phyloP scores from a whole-genome alignment of 2,888 invertebrate genomes.

The Torymus aiolomorphi region DNA sequence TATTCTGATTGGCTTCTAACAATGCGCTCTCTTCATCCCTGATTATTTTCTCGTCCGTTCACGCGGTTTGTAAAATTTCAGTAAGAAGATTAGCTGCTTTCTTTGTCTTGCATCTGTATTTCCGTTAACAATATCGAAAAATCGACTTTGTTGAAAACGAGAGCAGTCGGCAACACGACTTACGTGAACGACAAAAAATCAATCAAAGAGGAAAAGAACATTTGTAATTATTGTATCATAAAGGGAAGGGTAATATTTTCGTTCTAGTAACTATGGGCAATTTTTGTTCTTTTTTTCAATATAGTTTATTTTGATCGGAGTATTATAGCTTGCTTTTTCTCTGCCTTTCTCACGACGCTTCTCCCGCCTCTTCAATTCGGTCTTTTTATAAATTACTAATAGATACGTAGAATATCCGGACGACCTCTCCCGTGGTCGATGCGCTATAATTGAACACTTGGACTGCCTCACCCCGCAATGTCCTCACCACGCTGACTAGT shows the following conservation, averaged over 20 bases:
- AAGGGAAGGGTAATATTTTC: constrained; percentile 26
- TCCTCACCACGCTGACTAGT: constrained; percentile 55
- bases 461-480: constrained; percentile 44
- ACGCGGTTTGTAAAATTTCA: not conserved
- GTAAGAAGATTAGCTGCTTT: too few relatives aligned
- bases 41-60: not conserved
- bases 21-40: constrained; percentile 4
- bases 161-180: too few relatives aligned
- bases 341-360: constrained; percentile 19
- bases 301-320: constrained; percentile 44
- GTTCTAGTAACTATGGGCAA: constrained; percentile 40
- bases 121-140: too few relatives aligned
- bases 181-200: constrained; percentile 17
- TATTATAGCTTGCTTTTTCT: constrained; percentile 37
- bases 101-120: too few relatives aligned
- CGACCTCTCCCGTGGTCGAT: constrained; percentile 18
- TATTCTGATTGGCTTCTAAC: constrained; percentile 25
- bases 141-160: too few relatives aligned
- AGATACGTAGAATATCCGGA: constrained; percentile 41
- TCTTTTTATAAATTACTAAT: constrained; percentile 30
- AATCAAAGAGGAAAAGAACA: not conserved
- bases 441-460: constrained; percentile 56
- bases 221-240: constrained; percentile 26
- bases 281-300: constrained; percentile 31
- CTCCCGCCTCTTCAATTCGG: not conserved